Percentiles rank a stretch among this genome's conserved stretches.
Evolutionary conservation across 92 coral and sea anemone species (phyloP).

Genomic region (Porites rus): DNA sequence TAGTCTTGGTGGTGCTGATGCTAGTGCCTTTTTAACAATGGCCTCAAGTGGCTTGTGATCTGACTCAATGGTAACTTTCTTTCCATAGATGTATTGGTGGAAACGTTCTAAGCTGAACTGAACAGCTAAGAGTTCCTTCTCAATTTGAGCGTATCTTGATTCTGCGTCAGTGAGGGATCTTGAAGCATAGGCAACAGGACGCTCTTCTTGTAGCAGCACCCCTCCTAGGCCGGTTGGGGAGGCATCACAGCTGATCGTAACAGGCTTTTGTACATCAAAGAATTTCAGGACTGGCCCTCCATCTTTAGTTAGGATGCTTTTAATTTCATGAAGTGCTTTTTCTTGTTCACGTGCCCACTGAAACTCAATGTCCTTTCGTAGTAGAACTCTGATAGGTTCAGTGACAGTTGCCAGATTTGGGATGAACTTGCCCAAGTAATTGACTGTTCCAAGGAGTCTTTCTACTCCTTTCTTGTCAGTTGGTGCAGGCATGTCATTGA

Average conservation of each 20-base stretch:
- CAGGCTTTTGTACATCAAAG: background rate
- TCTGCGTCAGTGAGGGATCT: constrained; percentile 4
- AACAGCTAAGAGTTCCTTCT: constrained; percentile 57
- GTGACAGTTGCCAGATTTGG: constrained; percentile 37
- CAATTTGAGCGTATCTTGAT: constrained; percentile 41
- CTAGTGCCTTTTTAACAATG: constrained; percentile 57
- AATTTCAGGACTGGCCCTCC: constrained; percentile 14
- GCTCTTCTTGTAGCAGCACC: constrained; percentile 48
- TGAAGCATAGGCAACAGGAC: constrained; percentile 1
- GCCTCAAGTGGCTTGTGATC: constrained; percentile 62
- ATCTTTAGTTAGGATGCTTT: constrained; percentile 11
- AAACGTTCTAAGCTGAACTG: constrained; percentile 61
- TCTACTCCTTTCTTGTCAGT: constrained; percentile 51
- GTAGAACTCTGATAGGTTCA: constrained; percentile 34
- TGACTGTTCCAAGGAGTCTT: constrained; percentile 51
- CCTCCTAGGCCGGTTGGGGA: constrained; percentile 54
- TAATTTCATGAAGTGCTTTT: constrained; percentile 23
- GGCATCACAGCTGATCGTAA: constrained; percentile 19
- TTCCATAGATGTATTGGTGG: constrained; percentile 10
- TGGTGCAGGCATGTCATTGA: constrained; percentile 52
- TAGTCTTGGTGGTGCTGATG: constrained; percentile 68
- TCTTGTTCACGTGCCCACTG: constrained; percentile 41
- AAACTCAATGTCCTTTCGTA: constrained; percentile 29
- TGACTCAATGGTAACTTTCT: constrained; percentile 39
- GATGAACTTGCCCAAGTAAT: constrained; percentile 41